A percentile compares a stretch with the other conserved stretches of the same genome.
These are phyloP conservation scores for Pristionchus mayeri DNA, from an alignment of 2,888 invertebrate species.

Conservation along the genomic window DNA sequence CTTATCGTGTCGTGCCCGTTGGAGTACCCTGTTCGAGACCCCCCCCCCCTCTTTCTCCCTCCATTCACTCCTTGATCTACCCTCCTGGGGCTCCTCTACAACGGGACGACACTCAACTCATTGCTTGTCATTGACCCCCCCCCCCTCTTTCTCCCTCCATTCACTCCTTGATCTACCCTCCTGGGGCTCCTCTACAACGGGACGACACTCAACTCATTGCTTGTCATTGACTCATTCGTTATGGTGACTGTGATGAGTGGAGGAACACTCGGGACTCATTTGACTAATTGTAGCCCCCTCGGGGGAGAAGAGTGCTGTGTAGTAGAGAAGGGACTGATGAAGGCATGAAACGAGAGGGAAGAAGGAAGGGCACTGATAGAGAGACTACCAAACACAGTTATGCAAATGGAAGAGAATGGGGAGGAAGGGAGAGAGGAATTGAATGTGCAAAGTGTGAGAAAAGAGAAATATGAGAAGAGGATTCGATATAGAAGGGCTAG, in stretches of 20 bases:
- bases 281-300: conserved; percentile 16
- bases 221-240: conserved; percentile 34
- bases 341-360: conserved; percentile 25
- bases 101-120: not conserved
- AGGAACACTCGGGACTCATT: conserved; percentile 40
- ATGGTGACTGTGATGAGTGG: conserved; percentile 20
- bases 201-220: conserved; percentile 16
- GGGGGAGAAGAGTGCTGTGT: conserved; percentile 4
- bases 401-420: conserved; percentile 23
- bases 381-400: conserved; percentile 35
- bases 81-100: not conserved
- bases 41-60: too few species aligned
- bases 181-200: not conserved
- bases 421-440: not conserved
- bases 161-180: not conserved
- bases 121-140: not conserved
- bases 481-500: not conserved
- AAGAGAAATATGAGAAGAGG: conserved; percentile 27
- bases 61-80: not conserved
- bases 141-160: too few species aligned
- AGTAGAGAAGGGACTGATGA: not conserved
- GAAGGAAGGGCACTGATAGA: not conserved
- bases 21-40: not conserved
- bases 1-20: conserved; percentile 27
- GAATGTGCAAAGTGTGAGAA: conserved; percentile 32